Evolutionary conservation across 2,888 invertebrate species (phyloP).

Genomic region (Phengaris alcon): DNA sequence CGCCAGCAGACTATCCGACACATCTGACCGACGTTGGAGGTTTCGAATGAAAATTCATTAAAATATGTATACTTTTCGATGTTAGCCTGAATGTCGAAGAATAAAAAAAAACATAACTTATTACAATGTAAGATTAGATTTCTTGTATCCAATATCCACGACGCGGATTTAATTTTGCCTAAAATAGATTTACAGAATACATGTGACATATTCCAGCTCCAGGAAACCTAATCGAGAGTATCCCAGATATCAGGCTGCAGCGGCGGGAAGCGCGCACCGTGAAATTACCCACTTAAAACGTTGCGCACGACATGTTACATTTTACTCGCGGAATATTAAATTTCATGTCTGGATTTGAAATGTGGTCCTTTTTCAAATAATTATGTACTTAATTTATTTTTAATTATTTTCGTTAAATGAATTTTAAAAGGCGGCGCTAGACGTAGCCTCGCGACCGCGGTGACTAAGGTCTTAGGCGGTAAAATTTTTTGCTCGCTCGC

Average conservation of each 20-base stretch:
- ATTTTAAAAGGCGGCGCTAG: too few relatives aligned
- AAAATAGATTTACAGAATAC: neutral
- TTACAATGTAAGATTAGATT: neutral
- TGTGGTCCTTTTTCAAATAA: neutral
- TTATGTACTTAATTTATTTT: neutral
- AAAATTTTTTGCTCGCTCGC: too few relatives aligned
- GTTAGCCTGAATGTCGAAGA: too few relatives aligned
- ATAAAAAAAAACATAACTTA: too few relatives aligned
- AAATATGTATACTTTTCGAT: too few relatives aligned
- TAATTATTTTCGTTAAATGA: neutral
- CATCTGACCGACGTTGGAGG: too few relatives aligned
- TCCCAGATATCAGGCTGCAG: neutral
- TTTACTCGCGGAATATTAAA: slow-evolving; percentile 23
- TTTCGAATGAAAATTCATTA: too few relatives aligned
- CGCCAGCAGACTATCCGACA: too few relatives aligned
- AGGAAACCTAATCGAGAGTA: slow-evolving; percentile 8
- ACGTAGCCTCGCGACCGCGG: too few relatives aligned
- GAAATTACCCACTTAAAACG: slow-evolving; percentile 41
- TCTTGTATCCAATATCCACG: neutral
- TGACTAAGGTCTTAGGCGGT: too few relatives aligned
- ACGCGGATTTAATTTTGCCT: neutral
- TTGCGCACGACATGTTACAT: slow-evolving; percentile 32
- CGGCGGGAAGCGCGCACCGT: slow-evolving; percentile 35
- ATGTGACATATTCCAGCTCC: neutral
- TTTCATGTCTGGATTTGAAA: slow-evolving; percentile 13